Evolutionary conservation across 2,113 vertebrate species (phyloP).

Genomic region (Bufo bufo): DNA sequence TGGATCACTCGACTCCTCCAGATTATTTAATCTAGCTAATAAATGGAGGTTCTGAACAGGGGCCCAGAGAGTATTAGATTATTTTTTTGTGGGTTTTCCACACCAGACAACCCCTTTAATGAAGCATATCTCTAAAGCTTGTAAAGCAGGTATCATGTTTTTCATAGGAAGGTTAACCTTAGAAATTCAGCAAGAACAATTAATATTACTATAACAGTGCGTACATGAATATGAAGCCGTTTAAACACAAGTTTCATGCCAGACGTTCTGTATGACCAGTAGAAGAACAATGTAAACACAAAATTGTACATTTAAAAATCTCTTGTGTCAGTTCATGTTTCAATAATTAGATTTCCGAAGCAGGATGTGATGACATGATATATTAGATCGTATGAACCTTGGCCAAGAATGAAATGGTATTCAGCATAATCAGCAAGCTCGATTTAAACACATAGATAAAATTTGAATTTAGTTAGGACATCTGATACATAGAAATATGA

Average conservation of each 20-base stretch:
- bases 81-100: too few species aligned
- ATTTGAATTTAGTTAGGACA: slow-evolving; percentile 21
- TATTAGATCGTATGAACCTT: slow-evolving; percentile 19
- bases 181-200: slow-evolving; percentile 1
- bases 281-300: slow-evolving; percentile 35
- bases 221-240: neutral
- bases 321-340: slow-evolving; percentile 30
- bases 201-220: slow-evolving; percentile 18
- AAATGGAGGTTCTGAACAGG: too few species aligned
- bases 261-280: slow-evolving; percentile 30
- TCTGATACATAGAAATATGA: neutral
- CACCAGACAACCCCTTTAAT: neutral
- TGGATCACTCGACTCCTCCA: too few species aligned
- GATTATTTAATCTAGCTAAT: too few species aligned
- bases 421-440: slow-evolving; percentile 20
- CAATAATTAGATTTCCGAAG: slow-evolving; percentile 43
- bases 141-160: neutral
- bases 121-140: neutral
- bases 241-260: slow-evolving; percentile 2
- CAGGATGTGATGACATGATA: slow-evolving; percentile 40
- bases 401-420: slow-evolving; percentile 26
- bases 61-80: too few species aligned
- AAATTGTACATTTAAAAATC: slow-evolving; percentile 31
- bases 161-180: slow-evolving; percentile 6
- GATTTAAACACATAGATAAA: slow-evolving; percentile 24